A percentile compares a stretch with the other conserved stretches of the same genome.
These are phyloP conservation scores for Griposia aprilina DNA, from an alignment of 2,888 invertebrate species.

Conservation along the genomic window DNA sequence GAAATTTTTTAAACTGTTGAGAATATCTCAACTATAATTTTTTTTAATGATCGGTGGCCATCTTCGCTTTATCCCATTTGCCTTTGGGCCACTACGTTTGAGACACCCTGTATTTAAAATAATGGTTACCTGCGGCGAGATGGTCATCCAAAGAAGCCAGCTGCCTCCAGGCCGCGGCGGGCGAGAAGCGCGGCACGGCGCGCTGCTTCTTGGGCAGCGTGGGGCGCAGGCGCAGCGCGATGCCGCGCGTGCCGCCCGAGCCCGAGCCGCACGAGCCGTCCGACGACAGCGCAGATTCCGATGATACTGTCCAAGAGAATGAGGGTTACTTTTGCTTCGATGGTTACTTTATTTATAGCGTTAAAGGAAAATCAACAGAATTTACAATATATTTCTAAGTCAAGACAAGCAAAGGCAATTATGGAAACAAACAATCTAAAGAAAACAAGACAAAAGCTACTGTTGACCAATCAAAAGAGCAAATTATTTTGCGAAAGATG, in stretches of 20 bases:
- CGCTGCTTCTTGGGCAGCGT: conserved; percentile 95
- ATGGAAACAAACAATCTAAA: not conserved
- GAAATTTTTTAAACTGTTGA: too few relatives aligned
- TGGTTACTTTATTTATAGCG: not conserved
- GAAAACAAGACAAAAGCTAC: not conserved
- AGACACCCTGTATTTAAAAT: not conserved
- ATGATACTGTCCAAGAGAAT: conserved; percentile 80
- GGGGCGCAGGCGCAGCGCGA: conserved; percentile 94
- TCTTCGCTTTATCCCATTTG: too few relatives aligned
- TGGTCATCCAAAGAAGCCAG: conserved; percentile 92
- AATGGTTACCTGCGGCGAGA: conserved; percentile 78
- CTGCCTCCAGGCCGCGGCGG: conserved; percentile 95
- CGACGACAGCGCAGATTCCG: conserved; percentile 91
- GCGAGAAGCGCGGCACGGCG: conserved; percentile 95
- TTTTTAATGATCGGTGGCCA: too few relatives aligned
- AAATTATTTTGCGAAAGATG: not conserved
- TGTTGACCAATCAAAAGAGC: not conserved
- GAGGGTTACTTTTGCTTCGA: not conserved
- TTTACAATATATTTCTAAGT: not conserved
- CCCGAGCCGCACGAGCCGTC: conserved; percentile 88
- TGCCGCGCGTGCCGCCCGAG: conserved; percentile 90
- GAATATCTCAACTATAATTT: too few relatives aligned
- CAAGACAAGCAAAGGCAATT: not conserved
- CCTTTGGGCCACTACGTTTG: too few relatives aligned
- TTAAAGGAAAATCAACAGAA: not conserved